phyloP scores from a whole-genome alignment of 2,113 vertebrate species.

The Motacilla tschutschensis region DNA sequence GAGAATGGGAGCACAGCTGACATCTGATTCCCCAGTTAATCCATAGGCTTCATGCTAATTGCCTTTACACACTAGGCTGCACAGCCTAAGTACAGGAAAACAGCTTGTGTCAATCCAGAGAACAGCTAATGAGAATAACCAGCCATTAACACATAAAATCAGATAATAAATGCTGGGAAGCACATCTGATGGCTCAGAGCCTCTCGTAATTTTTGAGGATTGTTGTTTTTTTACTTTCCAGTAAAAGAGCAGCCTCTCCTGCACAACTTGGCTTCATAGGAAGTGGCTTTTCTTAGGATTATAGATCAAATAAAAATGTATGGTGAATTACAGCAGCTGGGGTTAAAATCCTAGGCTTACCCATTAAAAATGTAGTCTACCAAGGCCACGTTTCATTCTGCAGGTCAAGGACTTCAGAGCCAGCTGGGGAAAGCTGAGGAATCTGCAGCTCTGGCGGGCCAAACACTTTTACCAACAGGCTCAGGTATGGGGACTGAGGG shows the following conservation, averaged over 20 bases:
- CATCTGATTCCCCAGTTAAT: constrained; percentile 13
- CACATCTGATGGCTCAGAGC: background rate
- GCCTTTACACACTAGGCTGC: background rate
- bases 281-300: background rate
- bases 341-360: background rate
- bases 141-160: constrained; percentile 19
- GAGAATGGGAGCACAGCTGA: background rate
- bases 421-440: background rate
- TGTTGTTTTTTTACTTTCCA: background rate
- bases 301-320: background rate
- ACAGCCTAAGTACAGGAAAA: background rate
- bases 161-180: constrained; percentile 14
- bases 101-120: background rate
- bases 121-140: constrained; percentile 12
- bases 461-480: background rate
- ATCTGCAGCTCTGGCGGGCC: background rate
- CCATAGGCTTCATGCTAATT: background rate
- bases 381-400: background rate
- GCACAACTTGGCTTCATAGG: background rate
- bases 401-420: background rate
- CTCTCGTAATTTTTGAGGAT: background rate
- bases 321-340: background rate
- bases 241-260: background rate
- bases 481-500: background rate
- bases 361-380: background rate